A percentile compares a stretch with the other conserved stretches of the same genome.
phyloP scores from a whole-genome alignment of 1,140 invertebrate genomes.

The Galleria mellonella region DNA sequence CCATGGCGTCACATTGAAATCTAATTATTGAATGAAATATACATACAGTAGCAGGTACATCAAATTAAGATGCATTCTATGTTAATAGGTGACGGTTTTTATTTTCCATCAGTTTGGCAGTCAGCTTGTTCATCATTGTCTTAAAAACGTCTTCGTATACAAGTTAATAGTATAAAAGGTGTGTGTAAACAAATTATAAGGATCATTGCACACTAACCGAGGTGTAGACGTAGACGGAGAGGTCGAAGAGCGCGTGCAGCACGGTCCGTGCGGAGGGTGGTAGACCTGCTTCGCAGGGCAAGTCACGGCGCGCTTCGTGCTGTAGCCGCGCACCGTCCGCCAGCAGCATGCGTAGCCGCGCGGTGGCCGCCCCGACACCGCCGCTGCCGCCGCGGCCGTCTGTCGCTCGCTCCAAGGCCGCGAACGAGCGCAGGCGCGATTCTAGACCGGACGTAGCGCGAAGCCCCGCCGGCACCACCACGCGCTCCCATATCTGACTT shows the following conservation, averaged over 20 bases:
- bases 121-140: too few species aligned
- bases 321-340: constrained; percentile 44
- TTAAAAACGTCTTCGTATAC: too few species aligned
- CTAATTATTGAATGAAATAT: too few species aligned
- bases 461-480: constrained; percentile 31
- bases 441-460: constrained; percentile 31
- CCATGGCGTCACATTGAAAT: too few species aligned
- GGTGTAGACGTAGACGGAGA: constrained; percentile 50
- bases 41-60: too few species aligned
- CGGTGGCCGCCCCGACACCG: constrained; percentile 7
- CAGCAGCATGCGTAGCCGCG: constrained; percentile 34
- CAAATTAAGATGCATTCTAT: too few species aligned
- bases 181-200: background rate
- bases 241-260: constrained; percentile 41
- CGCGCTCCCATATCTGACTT: constrained; percentile 48
- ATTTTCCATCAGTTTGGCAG: too few species aligned
- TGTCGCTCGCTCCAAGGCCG: constrained; percentile 41
- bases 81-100: too few species aligned
- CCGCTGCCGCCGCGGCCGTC: constrained; percentile 37
- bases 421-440: constrained; percentile 38
- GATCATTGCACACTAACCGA: constrained; percentile 29
- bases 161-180: too few species aligned
- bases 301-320: constrained; percentile 44
- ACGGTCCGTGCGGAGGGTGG: constrained; percentile 34
- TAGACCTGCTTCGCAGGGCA: constrained; percentile 51